Evolutionary conservation across 1,140 invertebrate species (phyloP).

Genomic region (Drosophila varians): DNA sequence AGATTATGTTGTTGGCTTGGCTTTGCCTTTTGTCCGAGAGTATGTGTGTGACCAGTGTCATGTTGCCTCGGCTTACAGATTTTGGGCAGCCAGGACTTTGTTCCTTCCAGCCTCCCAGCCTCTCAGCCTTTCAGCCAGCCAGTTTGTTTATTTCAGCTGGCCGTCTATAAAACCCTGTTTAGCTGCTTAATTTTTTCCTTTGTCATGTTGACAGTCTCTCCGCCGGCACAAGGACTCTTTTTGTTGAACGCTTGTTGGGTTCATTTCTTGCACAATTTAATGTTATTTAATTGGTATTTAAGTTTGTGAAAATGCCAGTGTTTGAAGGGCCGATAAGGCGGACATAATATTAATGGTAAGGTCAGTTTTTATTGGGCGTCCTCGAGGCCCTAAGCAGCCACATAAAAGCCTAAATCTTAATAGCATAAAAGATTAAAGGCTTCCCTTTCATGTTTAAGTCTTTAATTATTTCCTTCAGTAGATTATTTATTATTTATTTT

Average conservation of each 20-base stretch:
- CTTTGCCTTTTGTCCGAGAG: conserved; percentile 46
- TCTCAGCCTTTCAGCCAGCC: too few species aligned
- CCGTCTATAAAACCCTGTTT: conserved; percentile 75
- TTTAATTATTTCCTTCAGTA: too few species aligned
- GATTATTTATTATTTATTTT: too few species aligned
- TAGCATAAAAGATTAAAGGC: conserved; percentile 8
- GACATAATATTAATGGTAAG: conserved; percentile 47
- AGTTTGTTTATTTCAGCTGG: conserved; percentile 67
- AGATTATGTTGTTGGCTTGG: conserved; percentile 81
- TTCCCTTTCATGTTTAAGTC: too few species aligned
- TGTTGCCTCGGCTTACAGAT: conserved; percentile 65
- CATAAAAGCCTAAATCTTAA: not conserved
- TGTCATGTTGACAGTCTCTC: conserved; percentile 76
- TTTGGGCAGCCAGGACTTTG: conserved; percentile 35
- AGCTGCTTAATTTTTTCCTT: conserved; percentile 81
- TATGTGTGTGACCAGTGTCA: conserved; percentile 43
- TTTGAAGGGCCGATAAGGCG: conserved; percentile 24
- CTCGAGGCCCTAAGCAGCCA: conserved; percentile 13
- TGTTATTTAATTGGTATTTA: conserved; percentile 82
- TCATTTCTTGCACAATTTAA: conserved; percentile 80
- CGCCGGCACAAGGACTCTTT: conserved; percentile 53
- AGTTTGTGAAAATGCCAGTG: conserved; percentile 70
- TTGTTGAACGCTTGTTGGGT: conserved; percentile 35
- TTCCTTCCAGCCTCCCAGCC: conserved; percentile 8
- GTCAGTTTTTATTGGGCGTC: conserved; percentile 46